A percentile compares a stretch with the other conserved stretches of the same genome.
Evolutionary conservation across 2,888 invertebrate genomes (phyloP).

Genomic region (Neoscelio sp.): DNA sequence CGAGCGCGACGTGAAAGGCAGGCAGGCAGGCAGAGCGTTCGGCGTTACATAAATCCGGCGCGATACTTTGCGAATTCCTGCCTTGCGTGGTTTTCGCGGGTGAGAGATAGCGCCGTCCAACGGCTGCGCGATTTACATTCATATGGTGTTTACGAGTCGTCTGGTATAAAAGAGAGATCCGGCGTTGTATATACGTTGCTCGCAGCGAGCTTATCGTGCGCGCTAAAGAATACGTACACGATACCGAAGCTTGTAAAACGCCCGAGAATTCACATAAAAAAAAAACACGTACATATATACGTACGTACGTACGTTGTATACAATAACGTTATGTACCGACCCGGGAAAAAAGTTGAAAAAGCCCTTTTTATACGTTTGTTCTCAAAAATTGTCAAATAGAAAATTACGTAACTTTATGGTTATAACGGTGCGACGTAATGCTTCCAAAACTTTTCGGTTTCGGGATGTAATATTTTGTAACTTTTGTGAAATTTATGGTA

Average conservation of each 20-base stretch:
- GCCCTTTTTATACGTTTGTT: too few species aligned
- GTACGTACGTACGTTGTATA: constrained; percentile 1
- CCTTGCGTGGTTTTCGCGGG: constrained; percentile 47
- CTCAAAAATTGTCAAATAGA: too few species aligned
- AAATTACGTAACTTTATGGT: too few species aligned
- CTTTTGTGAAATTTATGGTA: too few species aligned
- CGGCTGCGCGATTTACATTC: constrained; percentile 68
- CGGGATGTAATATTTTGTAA: too few species aligned
- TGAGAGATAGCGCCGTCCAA: constrained; percentile 66
- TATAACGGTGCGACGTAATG: too few species aligned
- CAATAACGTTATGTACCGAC: too few species aligned
- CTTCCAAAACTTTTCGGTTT: too few species aligned
- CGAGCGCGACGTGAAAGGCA: constrained; percentile 44
- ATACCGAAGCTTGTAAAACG: constrained; percentile 27
- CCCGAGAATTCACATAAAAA: constrained; percentile 24
- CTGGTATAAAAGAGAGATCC: constrained; percentile 64
- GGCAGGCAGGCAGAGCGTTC: constrained; percentile 32
- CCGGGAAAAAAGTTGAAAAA: too few species aligned
- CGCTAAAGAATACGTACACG: constrained; percentile 48
- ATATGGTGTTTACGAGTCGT: constrained; percentile 70
- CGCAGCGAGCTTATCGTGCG: constrained; percentile 51
- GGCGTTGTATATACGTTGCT: constrained; percentile 46
- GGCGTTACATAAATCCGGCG: constrained; percentile 53
- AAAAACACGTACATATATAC: neutral
- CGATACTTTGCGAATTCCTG: constrained; percentile 56